Evolutionary conservation across 2,113 vertebrate species (phyloP), one percentile per base, ranked within the genome.

Genomic region (Oxyruncus cristatus): DNA sequence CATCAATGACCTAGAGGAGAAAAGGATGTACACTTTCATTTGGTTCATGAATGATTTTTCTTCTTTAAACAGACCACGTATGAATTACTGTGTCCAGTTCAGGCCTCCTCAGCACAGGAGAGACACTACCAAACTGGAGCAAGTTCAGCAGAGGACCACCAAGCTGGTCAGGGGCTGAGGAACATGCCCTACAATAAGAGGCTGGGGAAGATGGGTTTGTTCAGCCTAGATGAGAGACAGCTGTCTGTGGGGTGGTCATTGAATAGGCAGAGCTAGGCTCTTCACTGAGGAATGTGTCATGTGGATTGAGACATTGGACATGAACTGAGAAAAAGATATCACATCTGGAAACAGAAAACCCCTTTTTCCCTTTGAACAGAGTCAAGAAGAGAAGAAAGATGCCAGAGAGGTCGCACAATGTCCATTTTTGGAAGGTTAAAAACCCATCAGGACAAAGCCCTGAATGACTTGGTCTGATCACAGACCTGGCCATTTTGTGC

Each of bases 211-310:
- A 55, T 22, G 20, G 41, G 2, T 10, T 70, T 56, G 6, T 47
- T 78, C 41, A 88, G 2, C 10, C 17, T 23, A 14, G 18, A 26
- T 37, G 7, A 76, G 11, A 35, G 22, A 18, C 24, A 62, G 37
- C 18, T 44, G 5, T 8, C 42, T 62, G 4, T 63, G 56, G 2
- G 9, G 18, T 22, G 13, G 13, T 53, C 7, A 20, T 3, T 1
- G 5, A 49, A 52, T 44, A 42, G 62, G 33, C 19, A 70, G 46
- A 44, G 2, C 5, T 37, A 77, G 27, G 14, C 14, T 74, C 6
- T 67, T 80, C 37, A 47, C 30, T 28, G 6, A 62, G 18, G n/a
- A 61, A 61, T 24, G 11, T 30, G 6, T 55, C 21, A 39, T 0
- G 0, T 47, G 3, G 3, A 28, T 52, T 42, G 81, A 71, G 35